A percentile compares a stretch with the other conserved stretches of the same genome.
Conservation (phyloP, 2,888 invertebrate species). For the Leptopilina myrica region DNA sequence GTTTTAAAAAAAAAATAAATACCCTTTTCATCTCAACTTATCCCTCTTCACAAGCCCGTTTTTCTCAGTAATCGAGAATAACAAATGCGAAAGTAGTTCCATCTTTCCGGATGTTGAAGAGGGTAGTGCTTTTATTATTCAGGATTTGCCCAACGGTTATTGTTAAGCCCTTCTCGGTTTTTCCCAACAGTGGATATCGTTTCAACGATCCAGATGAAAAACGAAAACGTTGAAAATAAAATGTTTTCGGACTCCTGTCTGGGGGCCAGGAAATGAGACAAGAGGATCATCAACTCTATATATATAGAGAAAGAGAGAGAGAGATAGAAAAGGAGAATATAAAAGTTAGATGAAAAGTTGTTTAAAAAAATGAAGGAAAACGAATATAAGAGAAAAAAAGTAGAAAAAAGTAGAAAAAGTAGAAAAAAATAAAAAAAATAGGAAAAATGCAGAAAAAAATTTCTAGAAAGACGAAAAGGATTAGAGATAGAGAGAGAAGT, state of each 20-base stretch:
- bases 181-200: conserved; percentile 9
- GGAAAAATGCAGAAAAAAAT: background rate
- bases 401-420: background rate
- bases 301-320: conserved; percentile 7
- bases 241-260: conserved; percentile 16
- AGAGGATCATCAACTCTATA: too few species aligned
- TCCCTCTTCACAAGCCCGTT: conserved; percentile 1
- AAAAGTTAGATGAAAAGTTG: background rate
- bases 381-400: background rate
- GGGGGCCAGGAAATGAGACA: conserved; percentile 38
- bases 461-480: conserved; percentile 41
- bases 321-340: conserved; percentile 14
- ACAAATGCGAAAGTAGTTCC: conserved; percentile 15
- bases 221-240: conserved; percentile 25
- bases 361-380: background rate
- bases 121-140: conserved; percentile 18
- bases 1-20: background rate
- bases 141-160: conserved; percentile 1
- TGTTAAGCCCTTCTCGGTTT: conserved; percentile 5
- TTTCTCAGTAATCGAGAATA: conserved; percentile 17
- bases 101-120: conserved; percentile 8
- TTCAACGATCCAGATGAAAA: conserved; percentile 23
- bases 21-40: conserved; percentile 7
- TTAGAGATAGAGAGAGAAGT: conserved; percentile 40
- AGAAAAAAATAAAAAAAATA: too few species aligned